These are phyloP conservation scores for Cephonodes hylas DNA, from an alignment of 2,888 invertebrate genomes.

Conservation along the genomic window DNA sequence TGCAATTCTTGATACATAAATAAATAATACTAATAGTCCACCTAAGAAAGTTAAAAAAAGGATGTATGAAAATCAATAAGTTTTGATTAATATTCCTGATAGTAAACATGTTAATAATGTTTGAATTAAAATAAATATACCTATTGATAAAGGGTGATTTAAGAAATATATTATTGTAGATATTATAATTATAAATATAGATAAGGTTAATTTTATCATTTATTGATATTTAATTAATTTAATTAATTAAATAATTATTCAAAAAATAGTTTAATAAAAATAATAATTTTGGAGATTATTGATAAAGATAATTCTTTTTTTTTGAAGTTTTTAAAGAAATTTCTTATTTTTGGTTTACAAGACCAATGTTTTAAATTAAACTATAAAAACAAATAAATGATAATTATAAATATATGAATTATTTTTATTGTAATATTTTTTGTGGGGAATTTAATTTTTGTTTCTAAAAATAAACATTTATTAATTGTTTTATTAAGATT, in stretches of 20 bases:
- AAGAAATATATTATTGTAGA: slow-evolving; percentile 51
- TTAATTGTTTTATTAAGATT: slow-evolving; percentile 81
- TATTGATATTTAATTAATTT: background rate
- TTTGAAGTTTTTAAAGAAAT: slow-evolving; percentile 82
- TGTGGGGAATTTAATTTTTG: slow-evolving; percentile 75
- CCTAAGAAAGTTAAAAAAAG: slow-evolving; percentile 83
- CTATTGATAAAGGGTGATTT: slow-evolving; percentile 78
- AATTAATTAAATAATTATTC: too few species aligned
- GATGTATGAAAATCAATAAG: slow-evolving; percentile 83
- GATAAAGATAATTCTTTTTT: slow-evolving; percentile 78
- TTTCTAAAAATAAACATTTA: slow-evolving; percentile 81
- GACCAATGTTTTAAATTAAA: slow-evolving; percentile 85
- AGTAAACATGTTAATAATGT: slow-evolving; percentile 71
- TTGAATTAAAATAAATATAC: slow-evolving; percentile 77
- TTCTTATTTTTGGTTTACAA: slow-evolving; percentile 84
- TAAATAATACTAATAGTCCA: slow-evolving; percentile 83
- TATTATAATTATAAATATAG: slow-evolving; percentile 56
- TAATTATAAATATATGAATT: slow-evolving; percentile 61
- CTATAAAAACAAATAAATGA: slow-evolving; percentile 82
- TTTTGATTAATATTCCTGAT: slow-evolving; percentile 69
- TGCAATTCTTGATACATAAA: slow-evolving; percentile 83
- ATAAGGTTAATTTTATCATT: slow-evolving; percentile 57
- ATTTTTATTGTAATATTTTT: slow-evolving; percentile 70
- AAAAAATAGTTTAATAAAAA: slow-evolving; percentile 84
- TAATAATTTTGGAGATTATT: slow-evolving; percentile 87